Evolutionary conservation across 2,113 vertebrate species (phyloP).

Genomic region (Oryzias celebensis): DNA sequence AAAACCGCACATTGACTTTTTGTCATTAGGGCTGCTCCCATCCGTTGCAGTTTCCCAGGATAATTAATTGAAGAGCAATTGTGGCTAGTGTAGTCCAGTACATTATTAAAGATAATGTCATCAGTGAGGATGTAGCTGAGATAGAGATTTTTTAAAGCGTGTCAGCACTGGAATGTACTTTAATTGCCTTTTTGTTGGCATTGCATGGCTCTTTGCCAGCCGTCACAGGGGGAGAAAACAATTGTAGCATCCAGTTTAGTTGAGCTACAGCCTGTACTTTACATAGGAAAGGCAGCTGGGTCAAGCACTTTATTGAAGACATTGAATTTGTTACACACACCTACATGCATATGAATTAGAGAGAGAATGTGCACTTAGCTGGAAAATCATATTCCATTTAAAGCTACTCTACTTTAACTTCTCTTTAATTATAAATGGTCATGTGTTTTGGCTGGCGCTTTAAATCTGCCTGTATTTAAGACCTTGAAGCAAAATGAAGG

Average conservation of each 20-base stretch:
- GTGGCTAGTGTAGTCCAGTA: constrained; percentile 53
- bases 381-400: constrained; percentile 60
- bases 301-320: constrained; percentile 39
- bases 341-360: constrained; percentile 1
- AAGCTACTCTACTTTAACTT: constrained; percentile 58
- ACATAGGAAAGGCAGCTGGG: constrained; percentile 17
- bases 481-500: constrained; percentile 38
- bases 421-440: constrained; percentile 74
- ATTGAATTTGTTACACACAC: constrained; percentile 39
- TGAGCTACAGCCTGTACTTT: constrained; percentile 36
- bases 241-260: constrained; percentile 50
- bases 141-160: constrained; percentile 55
- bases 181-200: constrained; percentile 47
- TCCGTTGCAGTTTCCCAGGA: constrained; percentile 49
- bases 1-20: constrained; percentile 48
- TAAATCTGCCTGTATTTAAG: constrained; percentile 31
- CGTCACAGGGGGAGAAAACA: constrained; percentile 28
- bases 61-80: constrained; percentile 74
- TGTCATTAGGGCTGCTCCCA: constrained; percentile 46
- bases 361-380: constrained; percentile 36
- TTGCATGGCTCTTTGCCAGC: constrained; percentile 43
- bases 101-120: constrained; percentile 73
- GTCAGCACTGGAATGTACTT: constrained; percentile 57
- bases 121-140: constrained; percentile 58
- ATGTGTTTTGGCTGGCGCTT: constrained; percentile 47